phyloP scores from a whole-genome alignment of 2,888 invertebrate genomes.

The Elmis aenea region DNA sequence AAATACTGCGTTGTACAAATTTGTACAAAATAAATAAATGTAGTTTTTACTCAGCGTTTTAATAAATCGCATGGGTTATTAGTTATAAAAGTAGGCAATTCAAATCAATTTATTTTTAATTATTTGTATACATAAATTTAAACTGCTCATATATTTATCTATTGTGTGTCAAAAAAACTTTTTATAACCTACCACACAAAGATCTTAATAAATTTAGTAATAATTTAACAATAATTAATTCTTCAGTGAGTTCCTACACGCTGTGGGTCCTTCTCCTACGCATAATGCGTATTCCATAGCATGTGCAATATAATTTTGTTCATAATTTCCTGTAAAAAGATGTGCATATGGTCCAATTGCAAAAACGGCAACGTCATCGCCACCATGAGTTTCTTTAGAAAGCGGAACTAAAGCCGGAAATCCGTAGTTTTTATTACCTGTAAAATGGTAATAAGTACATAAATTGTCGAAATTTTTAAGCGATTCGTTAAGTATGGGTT shows the following conservation, averaged over 20 bases:
- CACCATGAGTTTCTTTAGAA: conserved; percentile 66
- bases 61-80: no score
- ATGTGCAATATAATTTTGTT: conserved; percentile 75
- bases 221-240: no score
- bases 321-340: conserved; percentile 72
- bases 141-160: not conserved
- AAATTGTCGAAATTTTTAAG: no score
- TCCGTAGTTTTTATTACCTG: conserved; percentile 48
- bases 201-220: no score
- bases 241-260: no score
- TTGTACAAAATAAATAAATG: no score
- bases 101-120: no score
- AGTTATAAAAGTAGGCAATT: no score
- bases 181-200: not conserved
- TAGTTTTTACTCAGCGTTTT: no score
- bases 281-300: conserved; percentile 69
- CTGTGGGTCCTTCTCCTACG: no score
- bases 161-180: not conserved
- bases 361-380: conserved; percentile 75
- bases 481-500: no score
- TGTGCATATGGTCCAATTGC: conserved; percentile 76
- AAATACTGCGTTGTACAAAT: no score
- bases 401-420: conserved; percentile 62
- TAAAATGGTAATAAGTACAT: conserved; percentile 27
- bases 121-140: conserved; percentile 1